A percentile compares a stretch with the other conserved stretches of the same genome.
phyloP scores from a whole-genome alignment of 2,113 vertebrate genomes.

The Trichomycterus rosablanca region DNA sequence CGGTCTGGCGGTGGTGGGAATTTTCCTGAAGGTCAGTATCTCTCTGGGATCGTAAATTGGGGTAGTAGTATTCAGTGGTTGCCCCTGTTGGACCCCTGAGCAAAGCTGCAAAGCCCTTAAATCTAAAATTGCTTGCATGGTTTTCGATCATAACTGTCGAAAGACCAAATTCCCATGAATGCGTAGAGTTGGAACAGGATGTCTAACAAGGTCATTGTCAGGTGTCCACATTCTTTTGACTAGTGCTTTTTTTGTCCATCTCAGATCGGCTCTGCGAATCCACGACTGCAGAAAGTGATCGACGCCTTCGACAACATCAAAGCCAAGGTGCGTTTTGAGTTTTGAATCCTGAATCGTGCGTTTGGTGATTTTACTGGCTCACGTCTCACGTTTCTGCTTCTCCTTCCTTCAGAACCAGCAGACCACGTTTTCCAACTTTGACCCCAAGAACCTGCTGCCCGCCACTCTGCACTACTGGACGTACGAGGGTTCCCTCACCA shows the following conservation, averaged over 20 bases:
- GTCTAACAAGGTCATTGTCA: background rate
- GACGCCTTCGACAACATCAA: slow-evolving; percentile 73
- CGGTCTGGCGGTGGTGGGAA: slow-evolving; percentile 86
- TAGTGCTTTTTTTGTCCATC: slow-evolving; percentile 1
- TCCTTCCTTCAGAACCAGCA: slow-evolving; percentile 64
- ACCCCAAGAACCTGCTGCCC: slow-evolving; percentile 80
- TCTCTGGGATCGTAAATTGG: too few species aligned
- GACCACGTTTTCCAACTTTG: slow-evolving; percentile 73
- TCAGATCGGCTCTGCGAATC: slow-evolving; percentile 77
- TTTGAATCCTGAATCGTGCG: background rate
- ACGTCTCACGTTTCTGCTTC: too few species aligned
- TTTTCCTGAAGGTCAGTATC: slow-evolving; percentile 83
- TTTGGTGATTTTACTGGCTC: background rate
- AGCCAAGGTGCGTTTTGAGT: slow-evolving; percentile 72
- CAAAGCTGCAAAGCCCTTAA: too few species aligned
- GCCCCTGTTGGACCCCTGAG: too few species aligned
- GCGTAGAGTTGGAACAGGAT: too few species aligned
- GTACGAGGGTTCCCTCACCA: slow-evolving; percentile 88
- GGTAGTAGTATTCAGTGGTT: too few species aligned
- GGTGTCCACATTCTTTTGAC: background rate
- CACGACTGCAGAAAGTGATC: slow-evolving; percentile 80
- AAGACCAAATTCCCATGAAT: too few species aligned
- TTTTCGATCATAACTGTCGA: too few species aligned
- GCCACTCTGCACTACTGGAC: slow-evolving; percentile 80
- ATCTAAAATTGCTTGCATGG: too few species aligned